These are phyloP conservation scores for Scelioninae gen. 1 DNA, from an alignment of 2,888 invertebrate species.

Conservation along the genomic window DNA sequence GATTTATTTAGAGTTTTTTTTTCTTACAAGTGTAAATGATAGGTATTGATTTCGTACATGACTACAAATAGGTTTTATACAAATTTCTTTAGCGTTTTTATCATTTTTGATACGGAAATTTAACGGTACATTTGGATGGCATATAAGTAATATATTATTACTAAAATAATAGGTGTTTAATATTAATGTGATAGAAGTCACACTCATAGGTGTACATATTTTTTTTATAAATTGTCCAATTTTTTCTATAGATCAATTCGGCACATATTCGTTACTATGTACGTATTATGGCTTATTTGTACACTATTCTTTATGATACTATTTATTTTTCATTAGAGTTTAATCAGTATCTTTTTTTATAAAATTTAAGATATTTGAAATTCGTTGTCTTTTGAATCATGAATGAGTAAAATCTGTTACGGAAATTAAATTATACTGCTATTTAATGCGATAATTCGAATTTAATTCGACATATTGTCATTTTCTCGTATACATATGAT, in stretches of 20 bases:
- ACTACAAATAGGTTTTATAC: constrained; percentile 32
- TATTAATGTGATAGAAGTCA: constrained; percentile 26
- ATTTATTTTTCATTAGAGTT: too few species aligned
- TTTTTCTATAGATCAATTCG: constrained; percentile 11
- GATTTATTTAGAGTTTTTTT: constrained; percentile 7
- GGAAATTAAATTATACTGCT: not conserved
- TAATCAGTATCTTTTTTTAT: too few species aligned
- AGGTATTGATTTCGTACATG: constrained; percentile 16
- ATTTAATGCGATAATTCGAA: not conserved
- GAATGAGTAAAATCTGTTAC: too few species aligned
- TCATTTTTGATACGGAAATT: constrained; percentile 32
- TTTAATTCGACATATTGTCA: not conserved
- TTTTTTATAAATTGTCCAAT: constrained; percentile 1
- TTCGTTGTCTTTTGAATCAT: too few species aligned
- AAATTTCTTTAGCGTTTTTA: constrained; percentile 18
- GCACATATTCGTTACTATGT: not conserved
- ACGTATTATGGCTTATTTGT: constrained; percentile 1
- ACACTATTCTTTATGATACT: constrained; percentile 1
- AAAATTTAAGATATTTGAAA: too few species aligned
- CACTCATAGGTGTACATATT: constrained; percentile 37
- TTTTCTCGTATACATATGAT: not conserved
- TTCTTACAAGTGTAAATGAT: constrained; percentile 23
- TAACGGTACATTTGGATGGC: not conserved
- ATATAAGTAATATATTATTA: not conserved
- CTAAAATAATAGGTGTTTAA: constrained; percentile 35